Base-by-base conservation (phyloP, 2,888 invertebrate species). In the Masnerella sp. region DNA sequence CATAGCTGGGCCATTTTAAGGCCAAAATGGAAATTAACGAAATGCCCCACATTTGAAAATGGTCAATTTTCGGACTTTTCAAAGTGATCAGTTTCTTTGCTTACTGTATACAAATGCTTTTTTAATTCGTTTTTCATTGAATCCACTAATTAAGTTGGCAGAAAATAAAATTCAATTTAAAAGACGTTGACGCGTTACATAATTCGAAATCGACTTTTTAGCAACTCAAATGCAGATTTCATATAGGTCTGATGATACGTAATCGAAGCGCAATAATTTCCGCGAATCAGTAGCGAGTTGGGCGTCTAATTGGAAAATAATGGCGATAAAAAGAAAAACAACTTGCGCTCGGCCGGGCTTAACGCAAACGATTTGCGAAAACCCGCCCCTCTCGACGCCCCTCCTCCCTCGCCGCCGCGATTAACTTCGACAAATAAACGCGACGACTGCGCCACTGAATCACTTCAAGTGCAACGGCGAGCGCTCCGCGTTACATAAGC, bases 391-490 rank as follows among this genome's bases (percentile, higher is more conserved):
- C 15, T 8, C 9, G 18, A 1, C 58, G 12, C 14, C n/a, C 28
- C 43, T 12, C 9, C 17, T 7, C 9, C 5, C n/a, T 12, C 17
- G 15, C 2, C 15, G 18, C 18, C 17, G 52, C 52, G 61, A 69
- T 70, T 64, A 62, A 71, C 20, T 64, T 45, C 11, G 45, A n/a
- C 49, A 38, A 52, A 52, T 49, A 65, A 71, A 58, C 36, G 51
- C 58, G 36, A 51, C 65, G 58, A 38, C 58, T 62, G 67, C 58
- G 73, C 64, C 56, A 64, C 58, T 64, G 73, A 73, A 73, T 73
- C 68, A 64, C 68, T 74, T 38, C 62, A 74, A 74, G 64, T 64
- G 68, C 67, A 73, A 62, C 62, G 30, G 49, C 62, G 62, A 73
- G 58, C 62, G 47, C 64, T 49, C 18, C 28, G 43, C 30, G 49